These are phyloP conservation scores for Pseudorectes ferrugineus DNA, from an alignment of 2,113 vertebrate genomes.

Conservation along the genomic window DNA sequence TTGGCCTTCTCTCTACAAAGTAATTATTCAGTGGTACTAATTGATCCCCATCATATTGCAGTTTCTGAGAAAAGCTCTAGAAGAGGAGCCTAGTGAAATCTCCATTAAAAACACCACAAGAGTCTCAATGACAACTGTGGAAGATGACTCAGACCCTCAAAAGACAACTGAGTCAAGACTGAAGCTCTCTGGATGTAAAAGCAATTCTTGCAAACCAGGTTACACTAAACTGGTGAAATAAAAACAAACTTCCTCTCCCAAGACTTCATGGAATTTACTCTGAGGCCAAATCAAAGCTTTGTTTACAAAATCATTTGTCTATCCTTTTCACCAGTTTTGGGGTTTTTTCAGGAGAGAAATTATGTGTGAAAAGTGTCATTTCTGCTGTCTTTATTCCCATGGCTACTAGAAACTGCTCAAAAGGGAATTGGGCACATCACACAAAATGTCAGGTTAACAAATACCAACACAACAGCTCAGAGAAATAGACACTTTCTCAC, in stretches of 20 bases:
- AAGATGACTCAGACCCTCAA: not conserved
- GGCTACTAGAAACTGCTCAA: constrained; percentile 21
- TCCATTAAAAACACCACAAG: not conserved
- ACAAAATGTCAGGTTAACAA: constrained; percentile 31
- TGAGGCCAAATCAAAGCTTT: not conserved
- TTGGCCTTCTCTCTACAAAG: not conserved
- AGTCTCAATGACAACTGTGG: not conserved
- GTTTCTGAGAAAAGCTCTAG: not conserved
- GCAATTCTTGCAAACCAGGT: not conserved
- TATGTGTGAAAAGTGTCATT: constrained; percentile 1
- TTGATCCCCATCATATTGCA: not conserved
- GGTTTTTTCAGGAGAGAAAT: not conserved
- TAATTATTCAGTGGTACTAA: not conserved
- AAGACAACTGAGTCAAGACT: not conserved
- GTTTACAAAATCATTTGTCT: not conserved
- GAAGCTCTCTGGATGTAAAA: not conserved
- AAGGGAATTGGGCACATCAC: not conserved
- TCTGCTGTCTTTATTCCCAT: constrained; percentile 31
- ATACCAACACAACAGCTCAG: not conserved
- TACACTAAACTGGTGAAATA: not conserved
- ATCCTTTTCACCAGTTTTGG: not conserved
- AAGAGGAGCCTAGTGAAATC: not conserved
- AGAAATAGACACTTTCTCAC: constrained; percentile 6
- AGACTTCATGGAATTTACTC: not conserved
- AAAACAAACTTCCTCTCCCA: not conserved